A percentile compares a stretch with the other conserved stretches of the same genome.
These are phyloP conservation scores for Siniperca chuatsi DNA, from an alignment of 2,113 vertebrate genomes.

Conservation along the genomic window DNA sequence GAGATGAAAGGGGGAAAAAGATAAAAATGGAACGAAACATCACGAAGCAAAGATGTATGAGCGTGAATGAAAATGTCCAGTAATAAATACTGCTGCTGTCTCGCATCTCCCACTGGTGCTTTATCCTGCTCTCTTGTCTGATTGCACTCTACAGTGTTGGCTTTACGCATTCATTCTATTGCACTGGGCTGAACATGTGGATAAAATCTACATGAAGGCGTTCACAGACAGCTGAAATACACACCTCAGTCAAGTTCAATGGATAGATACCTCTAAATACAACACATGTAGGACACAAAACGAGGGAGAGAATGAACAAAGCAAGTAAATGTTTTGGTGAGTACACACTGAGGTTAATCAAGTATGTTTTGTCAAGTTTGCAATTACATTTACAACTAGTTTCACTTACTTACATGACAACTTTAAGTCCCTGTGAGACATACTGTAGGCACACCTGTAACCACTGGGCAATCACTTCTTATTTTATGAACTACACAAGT, in stretches of 20 bases:
- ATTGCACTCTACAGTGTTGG: constrained; percentile 1
- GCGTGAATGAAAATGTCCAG: constrained; percentile 48
- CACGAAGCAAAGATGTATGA: constrained; percentile 42
- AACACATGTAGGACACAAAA: neutral
- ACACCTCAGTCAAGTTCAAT: constrained; percentile 5
- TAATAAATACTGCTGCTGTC: constrained; percentile 53
- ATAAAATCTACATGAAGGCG: constrained; percentile 20
- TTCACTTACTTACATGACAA: neutral
- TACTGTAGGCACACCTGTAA: neutral
- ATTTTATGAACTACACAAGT: neutral
- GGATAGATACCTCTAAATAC: neutral
- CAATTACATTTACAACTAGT: neutral
- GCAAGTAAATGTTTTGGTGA: neutral
- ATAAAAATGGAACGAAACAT: constrained; percentile 58
- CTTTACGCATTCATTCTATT: constrained; percentile 35
- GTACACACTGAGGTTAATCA: neutral
- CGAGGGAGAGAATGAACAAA: neutral
- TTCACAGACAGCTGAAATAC: constrained; percentile 2
- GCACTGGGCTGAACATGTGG: constrained; percentile 27
- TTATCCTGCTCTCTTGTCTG: constrained; percentile 36
- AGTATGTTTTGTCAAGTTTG: neutral
- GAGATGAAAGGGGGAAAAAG: constrained; percentile 49
- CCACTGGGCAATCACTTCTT: neutral
- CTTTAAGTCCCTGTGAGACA: neutral
- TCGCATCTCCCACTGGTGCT: constrained; percentile 33